phyloP scores from a whole-genome alignment of 2,113 vertebrate species.

The Balaeniceps rex region DNA sequence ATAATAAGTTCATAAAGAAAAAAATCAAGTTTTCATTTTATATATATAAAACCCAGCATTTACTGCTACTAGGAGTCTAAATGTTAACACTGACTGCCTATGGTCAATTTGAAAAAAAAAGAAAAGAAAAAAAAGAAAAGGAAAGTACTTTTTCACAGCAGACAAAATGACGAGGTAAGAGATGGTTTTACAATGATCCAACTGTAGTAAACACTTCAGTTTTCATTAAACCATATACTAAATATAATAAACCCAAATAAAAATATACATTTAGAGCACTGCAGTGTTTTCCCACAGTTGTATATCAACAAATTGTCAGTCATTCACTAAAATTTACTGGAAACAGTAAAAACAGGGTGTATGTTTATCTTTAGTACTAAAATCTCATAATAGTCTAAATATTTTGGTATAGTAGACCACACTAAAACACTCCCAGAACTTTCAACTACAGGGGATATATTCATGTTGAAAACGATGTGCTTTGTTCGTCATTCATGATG shows the following conservation, averaged over 20 bases:
- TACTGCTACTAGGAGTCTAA: conserved; percentile 56
- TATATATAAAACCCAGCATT: conserved; percentile 58
- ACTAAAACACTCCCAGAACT: conserved; percentile 57
- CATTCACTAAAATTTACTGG: conserved; percentile 36
- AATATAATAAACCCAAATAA: conserved; percentile 57
- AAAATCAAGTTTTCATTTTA: conserved; percentile 61
- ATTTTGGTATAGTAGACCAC: conserved; percentile 65
- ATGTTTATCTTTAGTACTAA: conserved; percentile 14
- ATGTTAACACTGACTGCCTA: conserved; percentile 25
- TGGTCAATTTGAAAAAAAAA: neutral
- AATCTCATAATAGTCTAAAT: conserved; percentile 31
- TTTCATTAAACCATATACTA: conserved; percentile 54
- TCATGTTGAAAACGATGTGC: conserved; percentile 44
- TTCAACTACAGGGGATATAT: conserved; percentile 49
- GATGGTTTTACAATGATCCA: conserved; percentile 35
- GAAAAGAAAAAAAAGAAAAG: neutral
- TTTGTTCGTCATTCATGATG: conserved; percentile 28
- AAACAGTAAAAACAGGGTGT: conserved; percentile 41
- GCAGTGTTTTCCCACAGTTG: conserved; percentile 51
- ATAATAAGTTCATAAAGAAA: conserved; percentile 72
- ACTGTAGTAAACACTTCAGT: conserved; percentile 64
- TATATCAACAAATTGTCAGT: neutral
- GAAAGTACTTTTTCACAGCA: conserved; percentile 44
- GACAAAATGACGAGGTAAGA: conserved; percentile 54
- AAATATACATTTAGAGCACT: conserved; percentile 67